A percentile compares a stretch with the other conserved stretches of the same genome.
These are phyloP conservation scores for Neelides folsomi DNA, from an alignment of 2,888 invertebrate genomes.

Conservation along the genomic window DNA sequence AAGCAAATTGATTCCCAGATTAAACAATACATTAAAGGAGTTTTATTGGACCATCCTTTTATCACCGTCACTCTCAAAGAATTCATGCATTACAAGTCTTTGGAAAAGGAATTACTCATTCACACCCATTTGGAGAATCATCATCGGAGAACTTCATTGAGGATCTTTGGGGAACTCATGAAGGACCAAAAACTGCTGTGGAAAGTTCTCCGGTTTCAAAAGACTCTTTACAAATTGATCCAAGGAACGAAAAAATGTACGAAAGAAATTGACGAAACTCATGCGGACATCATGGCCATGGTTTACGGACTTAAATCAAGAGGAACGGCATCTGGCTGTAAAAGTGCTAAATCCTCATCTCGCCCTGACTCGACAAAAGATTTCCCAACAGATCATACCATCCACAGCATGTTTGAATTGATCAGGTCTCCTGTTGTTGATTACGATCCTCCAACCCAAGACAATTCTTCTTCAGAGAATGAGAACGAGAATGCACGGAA, in stretches of 20 bases:
- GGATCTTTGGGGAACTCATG: conserved; percentile 9
- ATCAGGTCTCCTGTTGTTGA: conserved; percentile 9
- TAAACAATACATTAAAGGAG: neutral
- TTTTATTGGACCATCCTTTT: conserved; percentile 12
- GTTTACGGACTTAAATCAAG: conserved; percentile 3
- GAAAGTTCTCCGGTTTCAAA: neutral
- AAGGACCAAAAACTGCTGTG: conserved; percentile 6
- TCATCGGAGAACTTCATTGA: conserved; percentile 9
- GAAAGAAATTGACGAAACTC: conserved; percentile 5
- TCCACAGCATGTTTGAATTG: conserved; percentile 5
- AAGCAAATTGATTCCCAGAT: conserved; percentile 2
- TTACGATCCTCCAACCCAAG: conserved; percentile 1
- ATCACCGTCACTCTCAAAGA: conserved; percentile 12
- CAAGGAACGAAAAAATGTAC: conserved; percentile 1
- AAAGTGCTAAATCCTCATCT: neutral
- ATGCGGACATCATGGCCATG: conserved; percentile 1
- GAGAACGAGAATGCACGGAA: too few species aligned
- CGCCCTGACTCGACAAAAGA: neutral
- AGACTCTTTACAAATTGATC: neutral
- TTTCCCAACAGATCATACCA: conserved; percentile 3
- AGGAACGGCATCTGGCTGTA: neutral
- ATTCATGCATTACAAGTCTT: conserved; percentile 12
- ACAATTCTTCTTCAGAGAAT: neutral
- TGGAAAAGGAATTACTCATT: conserved; percentile 11
- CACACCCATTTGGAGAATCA: conserved; percentile 11